These are phyloP conservation scores for Elysia crispata DNA, from an alignment of 2,888 invertebrate species.

Conservation along the genomic window DNA sequence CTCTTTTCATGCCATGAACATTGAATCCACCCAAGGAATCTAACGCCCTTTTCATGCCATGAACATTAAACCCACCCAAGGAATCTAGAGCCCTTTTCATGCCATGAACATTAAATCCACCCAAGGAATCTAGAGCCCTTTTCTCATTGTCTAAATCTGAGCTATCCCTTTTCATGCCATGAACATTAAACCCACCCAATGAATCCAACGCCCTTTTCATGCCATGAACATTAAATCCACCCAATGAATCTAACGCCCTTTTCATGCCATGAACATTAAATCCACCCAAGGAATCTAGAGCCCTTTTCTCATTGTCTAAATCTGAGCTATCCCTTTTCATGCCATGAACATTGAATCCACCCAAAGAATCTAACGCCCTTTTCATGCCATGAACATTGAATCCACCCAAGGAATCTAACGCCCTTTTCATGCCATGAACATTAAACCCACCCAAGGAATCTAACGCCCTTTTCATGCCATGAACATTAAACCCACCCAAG, in stretches of 20 bases:
- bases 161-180: constrained; percentile 43
- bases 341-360: constrained; percentile 43
- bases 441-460: constrained; percentile 43
- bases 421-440: constrained; percentile 42
- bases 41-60: constrained; percentile 42
- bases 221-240: constrained; percentile 46
- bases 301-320: constrained; percentile 33
- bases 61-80: constrained; percentile 43
- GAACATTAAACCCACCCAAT: constrained; percentile 27
- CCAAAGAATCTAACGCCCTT: constrained; percentile 36
- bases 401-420: constrained; percentile 37
- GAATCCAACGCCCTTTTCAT: constrained; percentile 25
- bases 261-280: constrained; percentile 35
- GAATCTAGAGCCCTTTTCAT: constrained; percentile 43
- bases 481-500: constrained; percentile 43
- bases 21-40: constrained; percentile 45
- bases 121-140: constrained; percentile 38
- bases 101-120: constrained; percentile 41
- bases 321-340: constrained; percentile 31
- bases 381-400: constrained; percentile 44
- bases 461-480: constrained; percentile 39
- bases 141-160: background rate
- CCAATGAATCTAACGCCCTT: constrained; percentile 42
- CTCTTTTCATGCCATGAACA: constrained; percentile 45
- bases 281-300: constrained; percentile 33